Conservation (phyloP, 2,113 vertebrate genomes). For the Blennius ocellaris region DNA sequence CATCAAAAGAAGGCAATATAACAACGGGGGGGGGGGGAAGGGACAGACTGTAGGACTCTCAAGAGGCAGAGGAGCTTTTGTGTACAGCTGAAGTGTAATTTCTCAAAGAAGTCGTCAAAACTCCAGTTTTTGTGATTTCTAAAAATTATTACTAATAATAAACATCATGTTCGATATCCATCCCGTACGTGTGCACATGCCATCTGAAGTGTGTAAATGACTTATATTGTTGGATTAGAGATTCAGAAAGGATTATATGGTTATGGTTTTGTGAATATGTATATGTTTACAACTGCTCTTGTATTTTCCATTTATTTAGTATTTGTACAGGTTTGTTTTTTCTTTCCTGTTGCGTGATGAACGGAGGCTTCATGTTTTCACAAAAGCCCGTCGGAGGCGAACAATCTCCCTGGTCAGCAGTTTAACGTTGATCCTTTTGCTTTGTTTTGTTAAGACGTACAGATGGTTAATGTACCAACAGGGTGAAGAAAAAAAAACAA, state of each 20-base stretch:
- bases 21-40: conserved; percentile 13
- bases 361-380: conserved; percentile 49
- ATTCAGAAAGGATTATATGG: conserved; percentile 19
- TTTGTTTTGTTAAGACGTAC: conserved; percentile 21
- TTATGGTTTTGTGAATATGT: conserved; percentile 80
- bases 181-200: conserved; percentile 34
- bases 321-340: conserved; percentile 79
- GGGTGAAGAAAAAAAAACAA: conserved; percentile 32
- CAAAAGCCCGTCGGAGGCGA: conserved; percentile 41
- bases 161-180: conserved; percentile 37
- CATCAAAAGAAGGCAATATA: conserved; percentile 74
- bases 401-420: conserved; percentile 42
- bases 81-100: conserved; percentile 44
- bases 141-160: conserved; percentile 42
- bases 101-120: conserved; percentile 42
- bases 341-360: conserved; percentile 38
- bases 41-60: conserved; percentile 42
- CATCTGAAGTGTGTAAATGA: conserved; percentile 42
- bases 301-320: conserved; percentile 69
- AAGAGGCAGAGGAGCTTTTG: conserved; percentile 36
- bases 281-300: conserved; percentile 77
- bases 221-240: conserved; percentile 41
- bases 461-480: conserved; percentile 56
- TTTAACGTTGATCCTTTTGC: conserved; percentile 36
- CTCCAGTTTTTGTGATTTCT: conserved; percentile 49